Percentiles rank a stretch among this genome's conserved stretches.
Evolutionary conservation across 2,113 vertebrate species (phyloP).

Genomic region (Antechinus flavipes): DNA sequence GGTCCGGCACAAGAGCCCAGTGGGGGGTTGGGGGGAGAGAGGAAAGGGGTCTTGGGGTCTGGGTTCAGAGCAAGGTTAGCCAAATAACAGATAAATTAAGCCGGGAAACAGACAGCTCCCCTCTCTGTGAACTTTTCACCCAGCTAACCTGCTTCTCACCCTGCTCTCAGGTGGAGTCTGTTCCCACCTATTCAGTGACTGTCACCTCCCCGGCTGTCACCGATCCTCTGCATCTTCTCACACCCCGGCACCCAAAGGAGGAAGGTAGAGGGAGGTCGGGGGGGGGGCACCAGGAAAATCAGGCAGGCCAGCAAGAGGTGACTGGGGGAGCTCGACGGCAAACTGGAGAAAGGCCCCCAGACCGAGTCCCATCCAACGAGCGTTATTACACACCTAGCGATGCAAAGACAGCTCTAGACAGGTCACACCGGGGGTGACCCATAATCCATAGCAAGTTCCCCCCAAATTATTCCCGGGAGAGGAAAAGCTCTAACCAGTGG

Average conservation of each 20-base stretch:
- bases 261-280: background rate
- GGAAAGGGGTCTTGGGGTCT: slow-evolving; percentile 89
- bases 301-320: background rate
- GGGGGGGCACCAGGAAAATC: background rate
- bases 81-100: slow-evolving; percentile 97
- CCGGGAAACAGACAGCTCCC: slow-evolving; percentile 89
- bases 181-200: slow-evolving; percentile 62
- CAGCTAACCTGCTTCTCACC: slow-evolving; percentile 87
- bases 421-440: background rate
- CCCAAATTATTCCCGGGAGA: background rate
- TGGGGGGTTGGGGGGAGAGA: slow-evolving; percentile 81
- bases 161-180: slow-evolving; percentile 66
- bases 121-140: slow-evolving; percentile 91
- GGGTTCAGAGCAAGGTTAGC: slow-evolving; percentile 98
- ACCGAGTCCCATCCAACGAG: background rate
- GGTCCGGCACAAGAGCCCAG: slow-evolving; percentile 63
- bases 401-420: background rate
- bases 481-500: background rate
- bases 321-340: background rate
- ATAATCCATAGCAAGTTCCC: background rate
- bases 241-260: background rate
- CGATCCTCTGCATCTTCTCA: slow-evolving; percentile 35
- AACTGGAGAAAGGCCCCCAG: background rate
- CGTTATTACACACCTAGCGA: background rate
- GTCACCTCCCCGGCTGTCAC: slow-evolving; percentile 58